Conservation (phyloP, 2,888 invertebrate genomes). For the Tetropium fuscum region DNA sequence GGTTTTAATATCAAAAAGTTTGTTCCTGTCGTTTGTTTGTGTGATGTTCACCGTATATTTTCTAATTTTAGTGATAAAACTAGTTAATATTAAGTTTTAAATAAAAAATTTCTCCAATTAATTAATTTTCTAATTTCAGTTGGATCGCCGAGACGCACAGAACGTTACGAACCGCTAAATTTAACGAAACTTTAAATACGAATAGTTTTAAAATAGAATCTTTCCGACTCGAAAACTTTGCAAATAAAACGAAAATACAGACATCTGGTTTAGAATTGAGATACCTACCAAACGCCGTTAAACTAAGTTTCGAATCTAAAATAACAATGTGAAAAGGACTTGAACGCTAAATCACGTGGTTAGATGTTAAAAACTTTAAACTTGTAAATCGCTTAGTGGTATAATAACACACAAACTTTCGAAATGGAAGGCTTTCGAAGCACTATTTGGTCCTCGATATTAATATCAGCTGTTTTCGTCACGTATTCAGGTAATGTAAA, state of each 20-base stretch:
- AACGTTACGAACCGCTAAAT: conserved; percentile 40
- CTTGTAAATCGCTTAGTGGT: conserved; percentile 26
- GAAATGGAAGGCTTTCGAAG: conserved; percentile 28
- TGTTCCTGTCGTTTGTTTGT: not conserved
- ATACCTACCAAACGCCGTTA: conserved; percentile 29
- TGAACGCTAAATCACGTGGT: conserved; percentile 34
- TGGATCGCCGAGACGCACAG: conserved; percentile 35
- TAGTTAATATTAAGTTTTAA: not conserved
- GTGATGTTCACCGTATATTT: not conserved
- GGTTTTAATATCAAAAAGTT: not conserved
- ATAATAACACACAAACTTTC: conserved; percentile 24
- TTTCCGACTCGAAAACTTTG: conserved; percentile 40
- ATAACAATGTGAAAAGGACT: conserved; percentile 37
- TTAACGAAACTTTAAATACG: conserved; percentile 41
- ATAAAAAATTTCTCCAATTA: conserved; percentile 1
- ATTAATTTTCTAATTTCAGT: conserved; percentile 26
- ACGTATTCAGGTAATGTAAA: conserved; percentile 34
- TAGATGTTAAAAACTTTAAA: conserved; percentile 29
- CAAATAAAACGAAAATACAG: conserved; percentile 42
- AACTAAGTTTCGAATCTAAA: conserved; percentile 29
- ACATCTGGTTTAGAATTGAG: conserved; percentile 31
- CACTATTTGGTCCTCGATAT: conserved; percentile 22
- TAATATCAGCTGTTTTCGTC: conserved; percentile 32
- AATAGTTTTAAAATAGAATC: conserved; percentile 47
- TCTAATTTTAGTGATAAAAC: not conserved